A percentile compares a stretch with the other conserved stretches of the same genome.
Evolutionary conservation across 2,888 invertebrate genomes (phyloP).

Genomic region (Conchocele bisecta): DNA sequence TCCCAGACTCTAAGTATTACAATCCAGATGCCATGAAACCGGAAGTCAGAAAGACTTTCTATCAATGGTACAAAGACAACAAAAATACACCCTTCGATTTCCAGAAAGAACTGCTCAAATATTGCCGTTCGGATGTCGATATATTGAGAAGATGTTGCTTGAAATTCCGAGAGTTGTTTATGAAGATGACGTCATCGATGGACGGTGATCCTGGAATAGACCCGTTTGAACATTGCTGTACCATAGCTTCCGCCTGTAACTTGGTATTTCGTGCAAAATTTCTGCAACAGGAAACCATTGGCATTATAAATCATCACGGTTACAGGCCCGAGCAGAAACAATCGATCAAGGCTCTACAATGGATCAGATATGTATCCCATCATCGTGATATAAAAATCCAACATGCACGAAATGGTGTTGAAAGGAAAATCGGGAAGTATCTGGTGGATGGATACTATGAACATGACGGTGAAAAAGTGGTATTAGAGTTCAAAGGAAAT

Average conservation of each 20-base stretch:
- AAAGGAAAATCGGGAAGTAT: neutral
- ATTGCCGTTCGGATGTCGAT: conserved; percentile 36
- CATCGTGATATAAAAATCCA: neutral
- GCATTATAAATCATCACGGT: conserved; percentile 29
- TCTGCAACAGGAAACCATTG: neutral
- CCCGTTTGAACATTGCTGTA: conserved; percentile 24
- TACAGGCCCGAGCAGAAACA: conserved; percentile 35
- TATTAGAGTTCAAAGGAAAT: neutral
- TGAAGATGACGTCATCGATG: neutral
- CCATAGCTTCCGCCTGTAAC: conserved; percentile 25
- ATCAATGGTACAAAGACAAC: conserved; percentile 20
- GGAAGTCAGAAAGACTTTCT: neutral
- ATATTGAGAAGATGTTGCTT: conserved; percentile 20
- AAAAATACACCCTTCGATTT: conserved; percentile 17
- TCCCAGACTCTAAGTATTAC: conserved; percentile 33
- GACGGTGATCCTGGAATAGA: no score
- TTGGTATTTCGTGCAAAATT: conserved; percentile 8
- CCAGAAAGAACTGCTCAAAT: conserved; percentile 24
- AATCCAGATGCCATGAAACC: conserved; percentile 37
- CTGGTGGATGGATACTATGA: conserved; percentile 5
- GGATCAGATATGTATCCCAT: conserved; percentile 31
- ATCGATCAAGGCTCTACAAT: conserved; percentile 37
- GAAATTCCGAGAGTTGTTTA: conserved; percentile 20
- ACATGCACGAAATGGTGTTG: conserved; percentile 24
- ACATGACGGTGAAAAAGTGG: neutral